Percentiles rank a stretch among this genome's conserved stretches.
These are phyloP conservation scores for Neodiprion fabricii DNA, from an alignment of 1,140 invertebrate species.

Conservation along the genomic window DNA sequence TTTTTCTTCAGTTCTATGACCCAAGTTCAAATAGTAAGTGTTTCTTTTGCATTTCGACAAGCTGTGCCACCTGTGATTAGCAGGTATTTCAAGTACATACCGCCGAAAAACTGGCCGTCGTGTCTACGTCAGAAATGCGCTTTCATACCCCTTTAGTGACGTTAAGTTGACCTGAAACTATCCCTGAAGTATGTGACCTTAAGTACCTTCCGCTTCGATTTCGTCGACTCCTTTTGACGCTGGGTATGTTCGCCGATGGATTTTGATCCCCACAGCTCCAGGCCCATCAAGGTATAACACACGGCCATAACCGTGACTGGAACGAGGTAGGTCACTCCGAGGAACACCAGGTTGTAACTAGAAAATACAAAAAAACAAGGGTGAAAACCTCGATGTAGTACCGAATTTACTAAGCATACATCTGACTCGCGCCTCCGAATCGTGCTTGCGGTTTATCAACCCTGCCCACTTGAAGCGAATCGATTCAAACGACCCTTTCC, in stretches of 20 bases:
- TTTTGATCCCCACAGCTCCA: constrained; percentile 78
- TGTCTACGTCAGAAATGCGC: no score
- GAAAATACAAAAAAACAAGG: constrained; percentile 31
- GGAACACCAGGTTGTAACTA: constrained; percentile 89
- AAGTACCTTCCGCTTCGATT: constrained; percentile 87
- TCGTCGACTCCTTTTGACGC: constrained; percentile 82
- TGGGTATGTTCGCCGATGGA: constrained; percentile 90
- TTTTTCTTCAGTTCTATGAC: no score
- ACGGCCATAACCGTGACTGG: constrained; percentile 88
- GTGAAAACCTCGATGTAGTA: not conserved
- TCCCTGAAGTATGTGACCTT: not conserved
- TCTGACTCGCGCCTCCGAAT: not conserved
- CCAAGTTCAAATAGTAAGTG: no score
- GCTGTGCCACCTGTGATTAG: no score
- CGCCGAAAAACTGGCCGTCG: no score
- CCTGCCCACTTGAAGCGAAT: not conserved
- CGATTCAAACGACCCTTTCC: not conserved
- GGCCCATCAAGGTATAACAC: constrained; percentile 86
- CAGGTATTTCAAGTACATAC: no score
- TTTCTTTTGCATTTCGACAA: no score
- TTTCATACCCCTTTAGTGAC: no score
- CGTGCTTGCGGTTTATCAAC: not conserved
- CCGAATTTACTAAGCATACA: not conserved
- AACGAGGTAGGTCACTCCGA: constrained; percentile 88
- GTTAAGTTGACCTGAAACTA: no score